These are phyloP conservation scores for Anadara kagoshimensis DNA, from an alignment of 1,140 invertebrate genomes.

Conservation along the genomic window DNA sequence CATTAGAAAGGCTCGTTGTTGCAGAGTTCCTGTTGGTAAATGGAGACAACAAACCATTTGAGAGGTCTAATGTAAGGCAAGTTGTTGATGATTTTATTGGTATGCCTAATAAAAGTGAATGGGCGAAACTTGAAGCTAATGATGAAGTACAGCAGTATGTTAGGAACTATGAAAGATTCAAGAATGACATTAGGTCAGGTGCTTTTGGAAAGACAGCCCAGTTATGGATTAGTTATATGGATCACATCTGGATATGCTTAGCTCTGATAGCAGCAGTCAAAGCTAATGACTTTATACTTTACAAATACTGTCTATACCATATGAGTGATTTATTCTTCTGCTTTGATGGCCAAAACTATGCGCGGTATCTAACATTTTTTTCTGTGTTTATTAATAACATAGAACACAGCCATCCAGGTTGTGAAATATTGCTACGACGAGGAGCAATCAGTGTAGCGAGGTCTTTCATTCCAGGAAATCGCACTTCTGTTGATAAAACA, in stretches of 20 bases:
- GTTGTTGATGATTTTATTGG: too few relatives aligned
- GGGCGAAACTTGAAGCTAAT: neutral
- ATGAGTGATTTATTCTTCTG: slow-evolving; percentile 53
- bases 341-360: slow-evolving; percentile 51
- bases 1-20: slow-evolving; percentile 27
- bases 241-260: slow-evolving; percentile 43
- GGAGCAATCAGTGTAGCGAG: slow-evolving; percentile 47
- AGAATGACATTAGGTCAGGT: neutral
- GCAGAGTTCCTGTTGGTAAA: neutral
- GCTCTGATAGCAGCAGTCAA: slow-evolving; percentile 42
- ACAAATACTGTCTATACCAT: slow-evolving; percentile 20
- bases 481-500: slow-evolving; percentile 47
- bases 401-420: slow-evolving; percentile 41
- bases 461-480: slow-evolving; percentile 45
- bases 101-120: neutral
- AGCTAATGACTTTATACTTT: slow-evolving; percentile 40
- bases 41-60: slow-evolving; percentile 7
- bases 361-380: slow-evolving; percentile 45
- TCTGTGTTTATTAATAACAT: slow-evolving; percentile 43
- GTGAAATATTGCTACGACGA: slow-evolving; percentile 25
- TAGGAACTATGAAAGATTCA: neutral
- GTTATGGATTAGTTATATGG: slow-evolving; percentile 46
- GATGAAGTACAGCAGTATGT: neutral
- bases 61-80: too few relatives aligned
- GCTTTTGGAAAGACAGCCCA: slow-evolving; percentile 37